phyloP scores from a whole-genome alignment of 2,888 invertebrate genomes.

The Papilio demoleus region DNA sequence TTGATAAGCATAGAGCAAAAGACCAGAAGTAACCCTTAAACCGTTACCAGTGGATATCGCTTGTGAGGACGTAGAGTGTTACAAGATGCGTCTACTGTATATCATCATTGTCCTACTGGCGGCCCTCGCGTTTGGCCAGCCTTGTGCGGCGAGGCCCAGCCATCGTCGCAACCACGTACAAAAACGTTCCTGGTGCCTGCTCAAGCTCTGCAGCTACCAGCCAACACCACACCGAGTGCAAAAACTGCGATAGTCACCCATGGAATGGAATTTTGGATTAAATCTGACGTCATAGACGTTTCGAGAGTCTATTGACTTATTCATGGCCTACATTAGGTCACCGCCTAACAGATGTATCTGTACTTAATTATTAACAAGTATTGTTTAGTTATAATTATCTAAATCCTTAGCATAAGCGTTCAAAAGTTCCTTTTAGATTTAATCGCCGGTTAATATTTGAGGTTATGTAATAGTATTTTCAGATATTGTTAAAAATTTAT shows the following conservation, averaged over 20 bases:
- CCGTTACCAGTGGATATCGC: not conserved
- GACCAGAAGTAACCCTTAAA: not conserved
- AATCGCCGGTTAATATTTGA: conserved; percentile 33
- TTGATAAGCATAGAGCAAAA: too few relatives aligned
- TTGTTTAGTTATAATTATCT: conserved; percentile 46
- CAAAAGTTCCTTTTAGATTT: conserved; percentile 40
- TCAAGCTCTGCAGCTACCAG: conserved; percentile 67
- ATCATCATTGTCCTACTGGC: conserved; percentile 56
- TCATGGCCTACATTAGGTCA: conserved; percentile 66
- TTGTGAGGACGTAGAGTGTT: conserved; percentile 18
- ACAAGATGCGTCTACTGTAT: conserved; percentile 68
- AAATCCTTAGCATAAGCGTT: conserved; percentile 3
- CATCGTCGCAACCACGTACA: conserved; percentile 51
- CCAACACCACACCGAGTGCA: conserved; percentile 53
- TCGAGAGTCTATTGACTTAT: conserved; percentile 50
- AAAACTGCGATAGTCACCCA: conserved; percentile 39
- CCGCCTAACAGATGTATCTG: conserved; percentile 71
- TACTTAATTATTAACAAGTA: conserved; percentile 67
- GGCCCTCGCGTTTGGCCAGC: conserved; percentile 54
- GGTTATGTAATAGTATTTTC: conserved; percentile 40
- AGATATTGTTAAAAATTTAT: conserved; percentile 21
- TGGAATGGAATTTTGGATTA: conserved; percentile 14
- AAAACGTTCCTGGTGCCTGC: conserved; percentile 63
- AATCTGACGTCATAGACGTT: conserved; percentile 4
- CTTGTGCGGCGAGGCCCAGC: conserved; percentile 56